These are phyloP conservation scores for Todus mexicanus DNA, from an alignment of 2,797 vertebrate genomes.

Conservation along the genomic window DNA sequence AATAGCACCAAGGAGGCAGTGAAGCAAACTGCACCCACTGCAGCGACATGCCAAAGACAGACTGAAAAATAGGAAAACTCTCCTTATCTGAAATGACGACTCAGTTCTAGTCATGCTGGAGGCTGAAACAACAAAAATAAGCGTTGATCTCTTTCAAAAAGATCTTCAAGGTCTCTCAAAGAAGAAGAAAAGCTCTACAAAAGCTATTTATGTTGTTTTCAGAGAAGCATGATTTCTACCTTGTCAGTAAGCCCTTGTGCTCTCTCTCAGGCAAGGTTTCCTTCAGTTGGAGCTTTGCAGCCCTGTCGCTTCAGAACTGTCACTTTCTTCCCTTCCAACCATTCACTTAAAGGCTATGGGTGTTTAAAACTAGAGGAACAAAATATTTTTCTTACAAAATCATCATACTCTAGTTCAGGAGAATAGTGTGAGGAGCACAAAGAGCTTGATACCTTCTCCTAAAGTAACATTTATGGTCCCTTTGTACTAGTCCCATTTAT, in stretches of 20 bases:
- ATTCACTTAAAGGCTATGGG: neutral
- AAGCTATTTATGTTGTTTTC: neutral
- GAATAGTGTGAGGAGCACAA: neutral
- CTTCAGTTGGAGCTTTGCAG: neutral
- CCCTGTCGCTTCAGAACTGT: neutral
- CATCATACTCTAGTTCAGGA: neutral
- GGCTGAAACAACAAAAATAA: neutral
- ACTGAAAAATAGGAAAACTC: neutral
- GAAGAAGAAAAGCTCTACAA: neutral
- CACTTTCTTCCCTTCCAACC: neutral
- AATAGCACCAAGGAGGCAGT: neutral
- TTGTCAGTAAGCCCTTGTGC: neutral
- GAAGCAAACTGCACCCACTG: neutral
- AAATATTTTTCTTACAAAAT: neutral
- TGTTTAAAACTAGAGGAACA: neutral
- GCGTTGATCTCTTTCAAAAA: neutral
- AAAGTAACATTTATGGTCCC: neutral
- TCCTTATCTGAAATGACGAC: neutral
- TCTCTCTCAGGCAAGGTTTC: neutral
- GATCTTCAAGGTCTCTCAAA: neutral
- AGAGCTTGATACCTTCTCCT: neutral
- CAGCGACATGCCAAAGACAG: neutral
- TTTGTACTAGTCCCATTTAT: neutral
- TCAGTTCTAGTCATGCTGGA: neutral
- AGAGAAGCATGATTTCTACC: neutral